Evolutionary conservation across 1,140 invertebrate genomes (phyloP).

Genomic region (Adoxophyes honmai): DNA sequence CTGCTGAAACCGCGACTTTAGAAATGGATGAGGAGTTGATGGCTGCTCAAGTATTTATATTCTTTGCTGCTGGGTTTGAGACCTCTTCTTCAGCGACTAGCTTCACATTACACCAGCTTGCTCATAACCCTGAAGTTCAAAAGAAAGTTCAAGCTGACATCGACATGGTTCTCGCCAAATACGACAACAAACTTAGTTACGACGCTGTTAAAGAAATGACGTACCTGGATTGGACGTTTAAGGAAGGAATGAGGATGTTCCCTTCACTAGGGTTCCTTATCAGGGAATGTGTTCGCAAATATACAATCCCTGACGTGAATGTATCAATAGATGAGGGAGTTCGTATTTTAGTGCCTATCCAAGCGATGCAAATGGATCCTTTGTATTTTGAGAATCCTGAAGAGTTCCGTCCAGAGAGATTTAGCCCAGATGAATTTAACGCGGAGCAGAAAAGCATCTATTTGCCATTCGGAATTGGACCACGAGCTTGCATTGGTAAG

Average conservation of each 20-base stretch:
- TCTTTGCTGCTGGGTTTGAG: slow-evolving; percentile 80
- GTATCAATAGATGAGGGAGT: slow-evolving; percentile 57
- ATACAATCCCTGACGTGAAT: slow-evolving; percentile 60
- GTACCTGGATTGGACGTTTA: slow-evolving; percentile 62
- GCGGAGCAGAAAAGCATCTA: slow-evolving; percentile 61
- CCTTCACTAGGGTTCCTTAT: slow-evolving; percentile 67
- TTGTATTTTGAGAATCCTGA: slow-evolving; percentile 75
- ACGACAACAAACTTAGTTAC: slow-evolving; percentile 60
- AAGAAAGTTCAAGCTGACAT: slow-evolving; percentile 78
- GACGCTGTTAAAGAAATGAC: slow-evolving; percentile 70
- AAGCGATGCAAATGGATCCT: slow-evolving; percentile 76
- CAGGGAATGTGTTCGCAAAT: slow-evolving; percentile 58
- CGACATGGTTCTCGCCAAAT: slow-evolving; percentile 58
- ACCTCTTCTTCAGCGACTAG: slow-evolving; percentile 78
- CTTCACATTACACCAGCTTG: slow-evolving; percentile 77
- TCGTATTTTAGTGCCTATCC: slow-evolving; percentile 53
- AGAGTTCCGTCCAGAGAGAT: slow-evolving; percentile 78
- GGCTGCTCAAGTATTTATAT: slow-evolving; percentile 77
- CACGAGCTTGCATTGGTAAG: slow-evolving; percentile 49
- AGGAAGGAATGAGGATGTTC: slow-evolving; percentile 73
- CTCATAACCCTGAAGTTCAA: slow-evolving; percentile 78
- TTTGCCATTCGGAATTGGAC: slow-evolving; percentile 49
- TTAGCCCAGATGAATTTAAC: slow-evolving; percentile 52
- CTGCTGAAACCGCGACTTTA: slow-evolving; percentile 30
- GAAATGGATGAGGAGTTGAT: slow-evolving; percentile 50